Base-by-base conservation (phyloP, 1,140 invertebrate genomes). In the Conus ventricosus region DNA sequence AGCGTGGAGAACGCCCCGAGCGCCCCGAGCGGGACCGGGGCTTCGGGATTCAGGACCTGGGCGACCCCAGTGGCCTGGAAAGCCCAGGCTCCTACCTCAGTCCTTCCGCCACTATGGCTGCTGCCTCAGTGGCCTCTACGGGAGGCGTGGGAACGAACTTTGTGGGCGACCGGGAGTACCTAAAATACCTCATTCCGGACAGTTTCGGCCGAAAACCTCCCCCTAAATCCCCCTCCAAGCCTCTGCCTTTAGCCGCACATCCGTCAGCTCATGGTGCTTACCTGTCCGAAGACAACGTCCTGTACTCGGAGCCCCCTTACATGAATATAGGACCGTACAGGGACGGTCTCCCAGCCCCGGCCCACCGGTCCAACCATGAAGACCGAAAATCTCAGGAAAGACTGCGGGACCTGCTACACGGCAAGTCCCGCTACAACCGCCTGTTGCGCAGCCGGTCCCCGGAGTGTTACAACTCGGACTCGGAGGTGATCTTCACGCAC, bases 401-500 rank as follows among this genome's bases (percentile, higher is more conserved):
- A 63, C 90, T 94, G 53, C 92, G 92, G 75, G 92, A 92, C 87
- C 92, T 94, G 88, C 89, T 94, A 88, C 93, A 94, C 89, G 92
- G 92, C 75, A 94, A 93, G 90, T 91, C 93, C 20, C 92, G 92
- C 89, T 94, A 94, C 87, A 92, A 91, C 53, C 89, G 91, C 25
- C 84, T 92, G 27, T 88, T 91, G 60, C 81, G 93, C 4, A 93
- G 93, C 83, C 87, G 93, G n/a, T 95, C 94, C 11, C 94, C 94
- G 4, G 95, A 95, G 82, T 93, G 93, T 88, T 95, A 95, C 89
- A 95, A 94, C 60, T 99, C 98, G 23, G 98, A 99, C 93, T 99
- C 98, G 0, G 98, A 99, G 90, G 86, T 95, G 55, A 87, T 94
- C n/a, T 93, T 94, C 89, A 92, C 92, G 54, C 91, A 91, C 76